Evolutionary conservation across 37 sponge, comb jelly and placozoan species (phyloP), one percentile per base, ranked within the genome.

Genomic region (Chondrosia reniformis): DNA sequence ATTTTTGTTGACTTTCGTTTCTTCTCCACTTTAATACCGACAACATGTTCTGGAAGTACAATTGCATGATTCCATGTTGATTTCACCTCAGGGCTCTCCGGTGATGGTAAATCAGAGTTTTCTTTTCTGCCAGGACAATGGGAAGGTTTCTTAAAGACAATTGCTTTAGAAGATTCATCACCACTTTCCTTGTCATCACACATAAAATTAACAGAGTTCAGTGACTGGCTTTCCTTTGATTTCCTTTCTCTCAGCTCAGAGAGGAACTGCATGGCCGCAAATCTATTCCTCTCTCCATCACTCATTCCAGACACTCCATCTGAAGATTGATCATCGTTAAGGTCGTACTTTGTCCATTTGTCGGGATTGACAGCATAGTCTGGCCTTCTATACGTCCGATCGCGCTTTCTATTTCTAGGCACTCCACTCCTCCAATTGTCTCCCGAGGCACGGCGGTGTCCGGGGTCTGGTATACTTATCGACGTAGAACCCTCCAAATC

Each of bases 331-430:
- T 87, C 88, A 42, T 83, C 84, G 12, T 38, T 55, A 4, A 88
- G 64, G 67, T 83, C 76, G 44, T 88, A 88, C 76, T 79, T 88
- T 22, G 65, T 79, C 88, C 88, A 88, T 58, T 80, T 80, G 34
- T 65, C 57, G 17, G 66, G 65, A 43, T 65, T 37, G 27, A 46
- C 34, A 2, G 32, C 66, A 41, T 65, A 31, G 40, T 42, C 65
- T 12, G 65, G 65, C 27, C 25, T 2, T 44, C 72, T 36, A 4
- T 40, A 4, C 38, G 44, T 44, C 25, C 44, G 72, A 19, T 39
- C 36, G 2, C n/a, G 36, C 15, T 40, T 41, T 44, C 72, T 34
- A 3, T 40, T 69, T 13, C n/a, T n/a, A 66, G 4, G 27, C 58
- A 28, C 7, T 56, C 9, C 4, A 56, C 58, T 28, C 9, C 58